Evolutionary conservation across 2,797 vertebrate species (phyloP).

Genomic region (Otus scops): DNA sequence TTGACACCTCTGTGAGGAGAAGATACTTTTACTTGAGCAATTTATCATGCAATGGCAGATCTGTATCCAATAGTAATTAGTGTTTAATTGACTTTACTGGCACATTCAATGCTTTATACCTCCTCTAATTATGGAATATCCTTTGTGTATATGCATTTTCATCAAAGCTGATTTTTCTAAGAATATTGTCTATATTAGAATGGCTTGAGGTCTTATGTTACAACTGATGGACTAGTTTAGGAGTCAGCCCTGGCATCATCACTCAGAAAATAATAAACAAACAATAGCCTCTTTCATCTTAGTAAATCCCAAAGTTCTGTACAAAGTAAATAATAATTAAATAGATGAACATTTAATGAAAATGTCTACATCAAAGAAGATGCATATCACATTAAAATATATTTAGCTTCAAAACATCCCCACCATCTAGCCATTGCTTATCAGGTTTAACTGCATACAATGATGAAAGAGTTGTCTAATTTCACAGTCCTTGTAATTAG

Average conservation of each 20-base stretch:
- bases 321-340: conserved; percentile 45
- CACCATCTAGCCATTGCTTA: not conserved
- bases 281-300: conserved; percentile 45
- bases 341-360: conserved; percentile 18
- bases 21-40: conserved; percentile 46
- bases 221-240: conserved; percentile 7
- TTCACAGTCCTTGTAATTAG: conserved; percentile 22
- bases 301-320: conserved; percentile 3
- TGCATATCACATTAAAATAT: conserved; percentile 22
- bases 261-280: conserved; percentile 28
- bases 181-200: not conserved
- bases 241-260: not conserved
- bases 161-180: conserved; percentile 18
- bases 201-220: not conserved
- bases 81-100: conserved; percentile 75
- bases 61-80: conserved; percentile 76
- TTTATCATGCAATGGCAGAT: conserved; percentile 54
- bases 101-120: conserved; percentile 45
- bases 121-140: conserved; percentile 32
- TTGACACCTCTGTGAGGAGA: conserved; percentile 45
- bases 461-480: conserved; percentile 28
- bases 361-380: conserved; percentile 38
- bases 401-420: conserved; percentile 4
- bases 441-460: not conserved
- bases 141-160: conserved; percentile 36